Base-by-base conservation (phyloP, 1,140 invertebrate genomes). In the Harlomillsia oculata region DNA sequence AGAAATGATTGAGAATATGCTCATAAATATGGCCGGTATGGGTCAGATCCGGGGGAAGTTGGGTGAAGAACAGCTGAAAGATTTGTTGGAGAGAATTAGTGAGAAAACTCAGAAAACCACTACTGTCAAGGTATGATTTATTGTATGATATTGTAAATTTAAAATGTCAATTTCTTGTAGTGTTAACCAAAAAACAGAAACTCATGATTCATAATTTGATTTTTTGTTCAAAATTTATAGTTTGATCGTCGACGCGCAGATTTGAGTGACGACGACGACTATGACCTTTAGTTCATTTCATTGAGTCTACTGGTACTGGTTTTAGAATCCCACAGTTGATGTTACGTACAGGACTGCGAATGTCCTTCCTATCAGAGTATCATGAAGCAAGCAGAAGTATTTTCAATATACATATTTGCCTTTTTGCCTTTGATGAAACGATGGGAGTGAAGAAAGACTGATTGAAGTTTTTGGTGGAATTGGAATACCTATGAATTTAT, bases 1-100 rank as follows among this genome's bases (percentile, higher is more conserved):
- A 9, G 79, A 81, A 71, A 87, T 92, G 85, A 82, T 97, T 18
- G 92, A 97, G 77, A 83, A 84, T 63, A 89, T 96, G 81, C 79
- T 97, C 50, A 77, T 95, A 37, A 81, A 83, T 63, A 96, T 97
- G 91, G 91, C 89, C 26, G 82, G 88, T 69, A 79, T 79, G 67
- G 89, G 89, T 23, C 87, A 89, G 72, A 73, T 95, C 49, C 70
- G 76, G 40, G 80, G 80, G 21, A 88, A 83, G 76, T 79, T 95
- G 56, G 81, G 82, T 46, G 92, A 96, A 73, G 77, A 82, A 56
- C 87, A 93, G 68, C 76, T 96, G 14, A 90, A 89, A 51, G 78
- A 78, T 66, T 73, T 96, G 29, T 72, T 96, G 44, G 89, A 94
- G 75, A 84, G 80, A 69, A 77, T 95, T 16, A 94, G 84, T 75